These are phyloP conservation scores for Drosophila nasuta DNA, from an alignment of 1,140 invertebrate genomes.

Conservation along the genomic window DNA sequence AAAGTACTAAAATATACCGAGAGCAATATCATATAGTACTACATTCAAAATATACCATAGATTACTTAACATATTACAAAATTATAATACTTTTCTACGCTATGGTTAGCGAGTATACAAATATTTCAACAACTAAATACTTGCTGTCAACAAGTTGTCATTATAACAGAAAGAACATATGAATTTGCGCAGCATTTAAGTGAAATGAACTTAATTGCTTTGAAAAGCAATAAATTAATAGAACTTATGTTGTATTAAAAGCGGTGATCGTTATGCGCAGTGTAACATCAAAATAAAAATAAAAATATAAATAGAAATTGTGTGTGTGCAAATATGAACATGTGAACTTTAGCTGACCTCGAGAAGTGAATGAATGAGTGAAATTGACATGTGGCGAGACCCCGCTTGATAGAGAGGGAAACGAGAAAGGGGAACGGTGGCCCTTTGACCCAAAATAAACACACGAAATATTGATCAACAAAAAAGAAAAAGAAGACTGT, in stretches of 20 bases:
- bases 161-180: too few species aligned
- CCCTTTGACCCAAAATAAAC: constrained; percentile 7
- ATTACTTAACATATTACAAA: too few species aligned
- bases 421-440: neutral
- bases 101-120: too few species aligned
- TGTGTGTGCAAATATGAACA: neutral
- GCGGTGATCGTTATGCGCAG: neutral
- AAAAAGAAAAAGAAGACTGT: neutral
- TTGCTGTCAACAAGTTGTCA: too few species aligned
- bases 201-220: neutral
- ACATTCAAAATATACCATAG: too few species aligned
- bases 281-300: neutral
- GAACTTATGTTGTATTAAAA: neutral
- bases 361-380: constrained; percentile 1
- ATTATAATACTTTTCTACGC: too few species aligned
- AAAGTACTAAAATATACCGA: too few species aligned
- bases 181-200: too few species aligned
- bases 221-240: too few species aligned
- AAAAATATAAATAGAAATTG: neutral
- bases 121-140: too few species aligned
- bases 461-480: constrained; percentile 26
- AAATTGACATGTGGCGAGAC: constrained; percentile 18
- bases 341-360: neutral
- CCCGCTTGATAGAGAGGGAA: too few species aligned
- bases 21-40: too few species aligned